phyloP scores from a whole-genome alignment of 2,888 invertebrate genomes.

The Drosophila birchii region DNA sequence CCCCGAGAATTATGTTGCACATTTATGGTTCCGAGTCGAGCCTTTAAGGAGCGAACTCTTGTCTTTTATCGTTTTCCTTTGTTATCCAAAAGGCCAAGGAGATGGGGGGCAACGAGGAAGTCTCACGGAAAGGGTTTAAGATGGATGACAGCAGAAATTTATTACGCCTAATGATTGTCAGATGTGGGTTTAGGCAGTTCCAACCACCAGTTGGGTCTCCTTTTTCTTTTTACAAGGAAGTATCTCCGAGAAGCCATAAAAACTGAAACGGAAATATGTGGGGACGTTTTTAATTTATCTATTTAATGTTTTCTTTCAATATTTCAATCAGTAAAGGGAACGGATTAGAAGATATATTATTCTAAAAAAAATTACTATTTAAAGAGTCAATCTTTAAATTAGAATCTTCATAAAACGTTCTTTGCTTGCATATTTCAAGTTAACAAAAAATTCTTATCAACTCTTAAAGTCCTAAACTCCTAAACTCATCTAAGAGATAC shows the following conservation, averaged over 20 bases:
- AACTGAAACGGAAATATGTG: background rate
- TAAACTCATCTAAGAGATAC: background rate
- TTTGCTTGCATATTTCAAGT: background rate
- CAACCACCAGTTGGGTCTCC: conserved; percentile 20
- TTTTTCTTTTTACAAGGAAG: background rate
- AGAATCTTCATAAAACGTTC: background rate
- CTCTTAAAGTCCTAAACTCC: no score
- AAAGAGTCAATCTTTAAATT: background rate
- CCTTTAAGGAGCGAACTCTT: conserved; percentile 62
- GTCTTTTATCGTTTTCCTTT: conserved; percentile 67
- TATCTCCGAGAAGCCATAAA: conserved; percentile 5
- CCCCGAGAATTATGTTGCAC: conserved; percentile 67
- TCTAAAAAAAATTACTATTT: background rate
- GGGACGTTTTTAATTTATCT: background rate
- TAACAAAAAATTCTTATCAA: background rate
- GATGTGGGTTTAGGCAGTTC: conserved; percentile 25
- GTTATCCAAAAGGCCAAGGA: conserved; percentile 38
- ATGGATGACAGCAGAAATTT: conserved; percentile 57
- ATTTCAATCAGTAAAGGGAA: background rate
- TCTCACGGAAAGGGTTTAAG: conserved; percentile 27
- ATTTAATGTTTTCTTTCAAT: background rate
- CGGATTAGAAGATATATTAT: background rate
- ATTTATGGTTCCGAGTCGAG: conserved; percentile 63
- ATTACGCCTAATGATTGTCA: conserved; percentile 57
- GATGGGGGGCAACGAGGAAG: conserved; percentile 5